phyloP scores from a whole-genome alignment of 2,888 invertebrate genomes.

The Gastracanthus pulcherrimus region DNA sequence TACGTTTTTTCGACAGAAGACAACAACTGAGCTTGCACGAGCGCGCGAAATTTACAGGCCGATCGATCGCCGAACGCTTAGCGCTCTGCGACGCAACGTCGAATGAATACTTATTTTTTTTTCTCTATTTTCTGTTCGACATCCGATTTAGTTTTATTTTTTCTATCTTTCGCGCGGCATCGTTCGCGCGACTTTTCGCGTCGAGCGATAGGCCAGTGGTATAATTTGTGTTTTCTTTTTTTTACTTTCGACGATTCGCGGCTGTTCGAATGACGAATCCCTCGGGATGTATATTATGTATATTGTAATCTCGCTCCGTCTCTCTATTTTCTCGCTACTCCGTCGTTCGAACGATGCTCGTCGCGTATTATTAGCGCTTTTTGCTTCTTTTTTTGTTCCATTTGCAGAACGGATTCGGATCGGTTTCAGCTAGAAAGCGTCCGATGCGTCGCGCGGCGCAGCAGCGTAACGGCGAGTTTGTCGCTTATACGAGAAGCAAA shows the following conservation, averaged over 20 bases:
- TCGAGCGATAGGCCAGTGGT: slow-evolving; percentile 11
- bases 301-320: no score
- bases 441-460: slow-evolving; percentile 23
- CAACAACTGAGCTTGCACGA: slow-evolving; percentile 53
- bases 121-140: neutral
- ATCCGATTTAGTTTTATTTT: neutral
- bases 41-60: slow-evolving; percentile 58
- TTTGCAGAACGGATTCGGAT: neutral
- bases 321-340: neutral
- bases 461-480: slow-evolving; percentile 48
- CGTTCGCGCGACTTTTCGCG: slow-evolving; percentile 23
- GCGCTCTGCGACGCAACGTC: slow-evolving; percentile 39
- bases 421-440: neutral
- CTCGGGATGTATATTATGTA: neutral
- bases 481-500: slow-evolving; percentile 56
- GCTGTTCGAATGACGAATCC: slow-evolving; percentile 38
- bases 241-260: slow-evolving; percentile 32
- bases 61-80: slow-evolving; percentile 52
- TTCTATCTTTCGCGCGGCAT: neutral
- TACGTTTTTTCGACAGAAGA: slow-evolving; percentile 50
- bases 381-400: no score
- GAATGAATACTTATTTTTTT: no score
- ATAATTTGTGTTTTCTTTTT: neutral
- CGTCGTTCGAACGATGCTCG: slow-evolving; percentile 28
- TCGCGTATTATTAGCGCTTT: neutral